phyloP scores from a whole-genome alignment of 2,888 invertebrate species.

The Prosopocoilus inquinatus region DNA sequence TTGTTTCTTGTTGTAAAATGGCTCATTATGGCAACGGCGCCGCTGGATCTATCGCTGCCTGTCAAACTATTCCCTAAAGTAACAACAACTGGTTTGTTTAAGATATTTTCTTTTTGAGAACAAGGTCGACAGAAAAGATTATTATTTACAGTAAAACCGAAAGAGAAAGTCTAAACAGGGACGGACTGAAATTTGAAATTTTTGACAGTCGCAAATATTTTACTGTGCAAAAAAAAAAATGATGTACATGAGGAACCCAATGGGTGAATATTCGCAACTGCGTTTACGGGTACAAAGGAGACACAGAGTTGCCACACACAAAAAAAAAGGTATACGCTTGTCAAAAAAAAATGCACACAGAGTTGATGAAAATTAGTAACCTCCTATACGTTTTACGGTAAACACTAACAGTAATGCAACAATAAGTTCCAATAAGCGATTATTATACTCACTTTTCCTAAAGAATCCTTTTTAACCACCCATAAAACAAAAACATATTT shows the following conservation, averaged over 20 bases:
- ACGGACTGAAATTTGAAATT: too few species aligned
- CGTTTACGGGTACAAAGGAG: not conserved
- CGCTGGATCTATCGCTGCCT: conserved; percentile 62
- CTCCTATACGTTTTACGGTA: not conserved
- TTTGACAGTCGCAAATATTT: too few species aligned
- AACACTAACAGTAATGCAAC: conserved; percentile 31
- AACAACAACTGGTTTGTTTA: not conserved
- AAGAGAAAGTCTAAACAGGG: too few species aligned
- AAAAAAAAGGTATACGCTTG: not conserved
- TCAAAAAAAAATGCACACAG: conserved; percentile 1
- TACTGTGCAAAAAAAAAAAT: too few species aligned
- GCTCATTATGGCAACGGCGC: conserved; percentile 56
- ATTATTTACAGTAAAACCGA: too few species aligned
- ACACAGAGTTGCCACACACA: conserved; percentile 2
- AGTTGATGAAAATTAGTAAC: conserved; percentile 3
- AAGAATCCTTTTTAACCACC: conserved; percentile 52
- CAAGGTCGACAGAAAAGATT: too few species aligned
- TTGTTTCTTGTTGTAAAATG: conserved; percentile 53
- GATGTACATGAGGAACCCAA: too few species aligned
- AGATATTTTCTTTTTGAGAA: too few species aligned
- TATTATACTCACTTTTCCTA: conserved; percentile 58
- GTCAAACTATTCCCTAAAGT: conserved; percentile 71
- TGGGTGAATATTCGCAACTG: too few species aligned
- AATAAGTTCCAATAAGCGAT: conserved; percentile 23
- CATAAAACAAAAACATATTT: conserved; percentile 28